phyloP scores from a whole-genome alignment of 2,888 invertebrate genomes.

The Pandemis heparana region DNA sequence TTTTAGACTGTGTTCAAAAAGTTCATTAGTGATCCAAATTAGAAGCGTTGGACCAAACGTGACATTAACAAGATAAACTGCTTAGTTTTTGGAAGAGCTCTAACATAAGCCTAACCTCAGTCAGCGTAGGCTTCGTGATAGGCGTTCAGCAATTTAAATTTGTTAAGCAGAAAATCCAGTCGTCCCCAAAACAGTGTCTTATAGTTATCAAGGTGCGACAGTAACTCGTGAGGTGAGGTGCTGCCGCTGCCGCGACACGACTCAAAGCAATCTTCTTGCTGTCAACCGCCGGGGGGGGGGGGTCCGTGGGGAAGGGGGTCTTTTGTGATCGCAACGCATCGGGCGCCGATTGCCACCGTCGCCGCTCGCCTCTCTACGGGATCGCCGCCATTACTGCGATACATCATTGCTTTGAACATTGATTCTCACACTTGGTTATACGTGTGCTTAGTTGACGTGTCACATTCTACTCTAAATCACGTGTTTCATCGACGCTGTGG shows the following conservation, averaged over 20 bases:
- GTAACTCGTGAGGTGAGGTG: neutral
- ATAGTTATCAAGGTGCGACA: too few relatives aligned
- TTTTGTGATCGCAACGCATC: neutral
- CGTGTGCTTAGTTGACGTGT: too few relatives aligned
- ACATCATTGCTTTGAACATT: neutral
- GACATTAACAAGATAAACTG: too few relatives aligned
- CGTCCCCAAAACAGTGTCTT: too few relatives aligned
- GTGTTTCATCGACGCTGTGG: neutral
- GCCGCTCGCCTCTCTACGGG: neutral
- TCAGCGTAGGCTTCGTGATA: too few relatives aligned
- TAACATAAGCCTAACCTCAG: too few relatives aligned
- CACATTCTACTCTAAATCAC: neutral
- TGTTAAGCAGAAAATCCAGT: neutral
- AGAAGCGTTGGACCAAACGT: too few relatives aligned
- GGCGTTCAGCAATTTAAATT: too few relatives aligned
- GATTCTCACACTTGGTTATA: neutral
- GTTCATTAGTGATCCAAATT: too few relatives aligned
- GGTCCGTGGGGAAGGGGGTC: neutral
- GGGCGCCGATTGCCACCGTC: neutral
- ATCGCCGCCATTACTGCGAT: neutral
- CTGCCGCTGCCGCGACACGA: neutral
- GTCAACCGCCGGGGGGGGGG: neutral
- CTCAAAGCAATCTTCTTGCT: conserved; percentile 9
- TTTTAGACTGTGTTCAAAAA: too few relatives aligned
- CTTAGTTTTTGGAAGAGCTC: too few relatives aligned